phyloP scores from a whole-genome alignment of 1,140 invertebrate species.

The Drosophila mayri region DNA sequence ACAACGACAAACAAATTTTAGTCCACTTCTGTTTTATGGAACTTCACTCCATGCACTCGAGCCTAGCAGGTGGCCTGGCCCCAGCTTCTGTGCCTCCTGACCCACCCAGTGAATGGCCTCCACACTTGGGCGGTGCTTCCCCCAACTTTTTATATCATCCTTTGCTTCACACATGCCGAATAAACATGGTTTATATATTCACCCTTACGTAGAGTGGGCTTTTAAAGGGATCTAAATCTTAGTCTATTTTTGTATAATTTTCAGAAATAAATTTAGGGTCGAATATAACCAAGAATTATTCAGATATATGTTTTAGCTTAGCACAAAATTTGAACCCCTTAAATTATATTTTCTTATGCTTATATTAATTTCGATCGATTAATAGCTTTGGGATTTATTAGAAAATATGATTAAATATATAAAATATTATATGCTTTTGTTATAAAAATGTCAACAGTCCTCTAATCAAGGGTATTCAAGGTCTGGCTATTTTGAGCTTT shows the following conservation, averaged over 20 bases:
- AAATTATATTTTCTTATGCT: too few relatives aligned
- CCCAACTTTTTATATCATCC: conserved; percentile 17
- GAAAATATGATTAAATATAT: not conserved
- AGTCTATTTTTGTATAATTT: too few relatives aligned
- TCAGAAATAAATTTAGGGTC: too few relatives aligned
- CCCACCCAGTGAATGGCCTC: not conserved
- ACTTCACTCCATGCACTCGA: conserved; percentile 52
- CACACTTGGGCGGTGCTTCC: not conserved
- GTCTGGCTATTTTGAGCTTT: conserved; percentile 3
- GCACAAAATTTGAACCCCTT: too few relatives aligned
- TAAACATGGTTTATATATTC: conserved; percentile 57
- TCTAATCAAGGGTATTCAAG: conserved; percentile 6
- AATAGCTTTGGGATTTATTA: too few relatives aligned
- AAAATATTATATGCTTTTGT: not conserved
- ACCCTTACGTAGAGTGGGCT: not conserved
- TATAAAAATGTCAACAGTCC: not conserved
- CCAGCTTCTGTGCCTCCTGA: not conserved
- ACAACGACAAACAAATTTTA: conserved; percentile 79
- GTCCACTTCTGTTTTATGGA: conserved; percentile 83
- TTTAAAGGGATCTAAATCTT: not conserved
- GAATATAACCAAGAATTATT: too few relatives aligned
- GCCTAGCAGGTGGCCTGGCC: conserved; percentile 72
- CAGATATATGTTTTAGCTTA: too few relatives aligned
- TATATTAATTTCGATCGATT: too few relatives aligned
- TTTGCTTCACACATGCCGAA: conserved; percentile 77